Evolutionary conservation across 2,797 vertebrate species (phyloP), one percentile per base, ranked within the genome.

Genomic region (Enteromius paludinosus): DNA sequence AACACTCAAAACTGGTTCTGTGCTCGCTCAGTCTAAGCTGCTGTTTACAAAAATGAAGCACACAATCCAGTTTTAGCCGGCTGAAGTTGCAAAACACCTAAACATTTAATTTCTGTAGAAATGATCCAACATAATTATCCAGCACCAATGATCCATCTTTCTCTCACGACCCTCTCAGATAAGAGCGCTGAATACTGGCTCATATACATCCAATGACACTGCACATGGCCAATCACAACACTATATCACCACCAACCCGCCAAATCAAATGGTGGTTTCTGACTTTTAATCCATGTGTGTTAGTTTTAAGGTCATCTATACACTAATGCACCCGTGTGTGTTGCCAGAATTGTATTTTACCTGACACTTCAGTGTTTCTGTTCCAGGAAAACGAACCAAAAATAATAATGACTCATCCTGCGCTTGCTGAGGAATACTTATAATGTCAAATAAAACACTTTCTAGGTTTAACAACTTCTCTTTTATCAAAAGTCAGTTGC

Each of bases 31-130:
- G 4, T 47, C 59, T 30, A 28, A 3, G 17, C 15, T 28, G 74
- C 38, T 38, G 56, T 23, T 54, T 4, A 38, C 76, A 28, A 38
- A 25, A 45, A 7, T 2, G 9, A 15, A 14, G 20, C 14, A 28
- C 43, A 35, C n/a, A 79, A 68, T 68, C n/a, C 33, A 66, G 76
- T 45, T 81, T 18, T 23, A 71, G 6, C 43, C 7, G 1, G 54
- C 54, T 76, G 8, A 76, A 75, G 35, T 18, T 25, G 28, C 23
- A 4, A 41, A 78, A 49, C 10, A 1, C 10, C 43, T 41, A 14
- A 14, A 61, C 38, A 62, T 43, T 23, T 18, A 11, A 62, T 62
- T 45, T 61, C 33, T 30, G 15, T 5, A 20, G 3, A 79, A 62
- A 28, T 30, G 0, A 62, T 56, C 69, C 43, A 45, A 17, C 38